Evolutionary conservation across 2,888 invertebrate genomes (phyloP).

Genomic region (Allygus modestus): DNA sequence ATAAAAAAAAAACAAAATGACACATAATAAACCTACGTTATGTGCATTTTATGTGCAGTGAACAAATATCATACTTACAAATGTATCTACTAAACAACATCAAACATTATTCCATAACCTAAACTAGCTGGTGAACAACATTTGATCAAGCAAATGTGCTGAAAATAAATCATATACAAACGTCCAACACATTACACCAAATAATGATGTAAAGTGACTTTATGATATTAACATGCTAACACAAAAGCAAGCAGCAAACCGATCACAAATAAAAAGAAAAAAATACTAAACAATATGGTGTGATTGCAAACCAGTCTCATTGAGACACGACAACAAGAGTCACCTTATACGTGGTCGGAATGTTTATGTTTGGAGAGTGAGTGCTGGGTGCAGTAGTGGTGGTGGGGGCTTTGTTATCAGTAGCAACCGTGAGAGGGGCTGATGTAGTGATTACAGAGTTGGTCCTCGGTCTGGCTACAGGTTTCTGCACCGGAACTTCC

Average conservation of each 20-base stretch:
- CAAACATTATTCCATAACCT: no score
- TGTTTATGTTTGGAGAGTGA: not conserved
- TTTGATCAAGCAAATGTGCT: not conserved
- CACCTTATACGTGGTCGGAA: slow-evolving; percentile 57
- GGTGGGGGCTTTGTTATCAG: not conserved
- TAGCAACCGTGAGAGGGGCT: slow-evolving; percentile 76
- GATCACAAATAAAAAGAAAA: slow-evolving; percentile 60
- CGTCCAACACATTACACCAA: not conserved
- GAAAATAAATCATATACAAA: not conserved
- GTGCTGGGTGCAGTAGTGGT: slow-evolving; percentile 20
- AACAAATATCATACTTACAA: no score
- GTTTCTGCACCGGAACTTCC: slow-evolving; percentile 78
- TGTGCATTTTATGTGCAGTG: no score
- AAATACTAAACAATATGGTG: slow-evolving; percentile 27
- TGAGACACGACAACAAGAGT: not conserved
- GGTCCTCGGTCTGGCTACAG: slow-evolving; percentile 84
- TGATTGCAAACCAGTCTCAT: not conserved
- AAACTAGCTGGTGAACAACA: no score
- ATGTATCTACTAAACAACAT: no score
- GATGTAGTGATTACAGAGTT: slow-evolving; percentile 76
- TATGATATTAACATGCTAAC: slow-evolving; percentile 64
- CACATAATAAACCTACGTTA: no score
- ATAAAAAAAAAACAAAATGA: no score
- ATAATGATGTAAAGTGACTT: not conserved
- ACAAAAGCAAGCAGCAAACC: slow-evolving; percentile 61